Conservation (phyloP, 2,797 vertebrate genomes). For the Limnodromus scolopaceus region DNA sequence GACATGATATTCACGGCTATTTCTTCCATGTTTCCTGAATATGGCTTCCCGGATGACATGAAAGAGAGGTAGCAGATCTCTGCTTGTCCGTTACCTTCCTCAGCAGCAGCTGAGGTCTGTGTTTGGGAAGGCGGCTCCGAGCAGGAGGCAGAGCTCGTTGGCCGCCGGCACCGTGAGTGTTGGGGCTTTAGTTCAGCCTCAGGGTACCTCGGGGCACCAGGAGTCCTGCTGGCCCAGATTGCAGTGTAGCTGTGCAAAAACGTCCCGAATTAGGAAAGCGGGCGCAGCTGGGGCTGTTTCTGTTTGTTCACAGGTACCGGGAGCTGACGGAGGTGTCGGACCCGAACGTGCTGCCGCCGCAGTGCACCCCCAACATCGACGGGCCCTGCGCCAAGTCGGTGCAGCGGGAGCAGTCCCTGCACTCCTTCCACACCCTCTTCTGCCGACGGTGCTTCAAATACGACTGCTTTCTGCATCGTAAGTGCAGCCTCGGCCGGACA, state of each 20-base stretch:
- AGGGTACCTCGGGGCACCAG: too few species aligned
- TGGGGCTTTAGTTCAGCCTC: not conserved
- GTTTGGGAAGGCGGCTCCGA: not conserved
- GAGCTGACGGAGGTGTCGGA: constrained; percentile 90
- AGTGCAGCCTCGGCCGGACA: constrained; percentile 53
- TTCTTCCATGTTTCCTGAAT: constrained; percentile 97
- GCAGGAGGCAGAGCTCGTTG: not conserved
- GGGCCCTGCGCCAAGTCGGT: constrained; percentile 95
- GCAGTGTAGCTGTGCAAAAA: fast-evolving
- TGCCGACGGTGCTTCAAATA: constrained; percentile 99
- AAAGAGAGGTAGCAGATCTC: constrained; percentile 90
- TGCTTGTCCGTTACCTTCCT: not conserved
- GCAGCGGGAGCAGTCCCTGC: constrained; percentile 94
- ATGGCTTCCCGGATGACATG: constrained; percentile 93
- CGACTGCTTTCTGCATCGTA: constrained; percentile 96
- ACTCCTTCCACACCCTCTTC: constrained; percentile 99
- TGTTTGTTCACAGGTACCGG: constrained; percentile 85
- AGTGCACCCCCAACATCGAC: constrained; percentile 96
- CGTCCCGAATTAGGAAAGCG: fast-evolving
- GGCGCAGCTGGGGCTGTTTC: not conserved
- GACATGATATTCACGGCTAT: constrained; percentile 98
- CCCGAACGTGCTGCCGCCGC: constrained; percentile 89
- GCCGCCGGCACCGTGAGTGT: fast-evolving
- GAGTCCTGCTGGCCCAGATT: fast-evolving
- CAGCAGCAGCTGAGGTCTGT: not conserved